Evolutionary conservation across 1,140 invertebrate species (phyloP), one percentile per base, ranked within the genome.

Genomic region (Potamilus streckersoni): DNA sequence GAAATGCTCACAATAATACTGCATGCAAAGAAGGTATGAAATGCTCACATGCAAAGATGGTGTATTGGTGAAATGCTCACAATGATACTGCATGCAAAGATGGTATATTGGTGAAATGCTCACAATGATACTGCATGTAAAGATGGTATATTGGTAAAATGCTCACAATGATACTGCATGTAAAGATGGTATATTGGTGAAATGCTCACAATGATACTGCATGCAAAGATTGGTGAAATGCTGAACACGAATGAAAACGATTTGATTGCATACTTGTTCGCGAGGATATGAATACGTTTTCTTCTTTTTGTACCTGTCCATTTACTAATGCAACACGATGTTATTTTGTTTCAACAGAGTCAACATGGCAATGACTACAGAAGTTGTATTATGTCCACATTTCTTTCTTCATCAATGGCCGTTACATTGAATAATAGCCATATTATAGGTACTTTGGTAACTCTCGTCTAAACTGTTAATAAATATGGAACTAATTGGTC

Each of bases 311-410:
- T 74, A 69, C 69, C 58, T 64, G 82, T 2, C 67, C 73, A 8
- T 79, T 86, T 65, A 80, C 80, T 23, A 81, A 83, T 60, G 79
- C 83, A 1, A 82, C 83, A n/a, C 23, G 23, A 2, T 74, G 65
- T 27, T 27, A 1, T 27, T 27, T 27, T 23, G 77, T 74, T 23
- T 77, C 58, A 64, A 27, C 23, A 71, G 72, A 19, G 63, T 79
- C 6, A 68, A 65, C 19, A 69, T 74, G 0, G 57, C 71, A 55
- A 68, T 79, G 8, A n/a, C 17, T 62, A 72, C 75, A 63, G 17
- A 73, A 49, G 78, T 75, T 65, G 72, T 71, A 74, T 74, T 57
- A 23, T 69, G 23, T 73, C 78, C 8, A 65, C 57, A 20, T 79
- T 79, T 69, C 31, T 58, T 20, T 63, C 71, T 63, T 59, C 56